These are phyloP conservation scores for Maniola jurtina DNA, from an alignment of 1,140 invertebrate species.

Conservation along the genomic window DNA sequence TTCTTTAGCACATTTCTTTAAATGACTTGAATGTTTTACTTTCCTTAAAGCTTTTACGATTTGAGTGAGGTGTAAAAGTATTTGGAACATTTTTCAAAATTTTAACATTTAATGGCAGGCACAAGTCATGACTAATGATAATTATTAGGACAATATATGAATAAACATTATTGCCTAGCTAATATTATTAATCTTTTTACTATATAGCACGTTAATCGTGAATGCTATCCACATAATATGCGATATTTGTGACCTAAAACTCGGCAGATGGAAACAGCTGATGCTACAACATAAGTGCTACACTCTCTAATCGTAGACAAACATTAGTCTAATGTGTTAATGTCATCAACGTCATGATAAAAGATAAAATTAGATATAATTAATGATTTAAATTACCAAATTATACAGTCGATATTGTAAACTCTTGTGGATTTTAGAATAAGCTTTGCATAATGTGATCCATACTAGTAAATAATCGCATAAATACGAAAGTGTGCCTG, in stretches of 20 bases:
- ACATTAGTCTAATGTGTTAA: conserved; percentile 6
- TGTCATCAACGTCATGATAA: conserved; percentile 12
- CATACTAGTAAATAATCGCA: too few relatives aligned
- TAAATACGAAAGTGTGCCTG: too few relatives aligned
- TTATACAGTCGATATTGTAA: conserved; percentile 23
- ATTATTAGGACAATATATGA: too few relatives aligned
- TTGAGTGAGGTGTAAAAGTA: neutral
- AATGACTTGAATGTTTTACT: conserved; percentile 13
- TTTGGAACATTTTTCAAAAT: conserved; percentile 1
- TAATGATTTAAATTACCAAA: conserved; percentile 25
- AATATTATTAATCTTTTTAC: too few relatives aligned
- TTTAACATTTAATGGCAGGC: too few relatives aligned
- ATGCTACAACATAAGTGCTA: neutral
- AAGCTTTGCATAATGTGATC: conserved; percentile 21
- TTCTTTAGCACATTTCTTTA: conserved; percentile 12
- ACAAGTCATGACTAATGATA: too few relatives aligned
- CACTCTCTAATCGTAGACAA: conserved; percentile 6
- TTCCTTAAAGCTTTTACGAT: conserved; percentile 4
- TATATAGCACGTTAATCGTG: neutral
- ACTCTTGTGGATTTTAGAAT: conserved; percentile 17
- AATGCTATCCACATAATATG: neutral
- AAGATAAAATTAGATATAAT: conserved; percentile 16
- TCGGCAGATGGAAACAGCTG: neutral
- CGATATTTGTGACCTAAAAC: neutral
- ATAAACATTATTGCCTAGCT: too few relatives aligned